A percentile compares a stretch with the other conserved stretches of the same genome.
Conservation (phyloP, 2,797 vertebrate species). For the Hippocampus kuda region DNA sequence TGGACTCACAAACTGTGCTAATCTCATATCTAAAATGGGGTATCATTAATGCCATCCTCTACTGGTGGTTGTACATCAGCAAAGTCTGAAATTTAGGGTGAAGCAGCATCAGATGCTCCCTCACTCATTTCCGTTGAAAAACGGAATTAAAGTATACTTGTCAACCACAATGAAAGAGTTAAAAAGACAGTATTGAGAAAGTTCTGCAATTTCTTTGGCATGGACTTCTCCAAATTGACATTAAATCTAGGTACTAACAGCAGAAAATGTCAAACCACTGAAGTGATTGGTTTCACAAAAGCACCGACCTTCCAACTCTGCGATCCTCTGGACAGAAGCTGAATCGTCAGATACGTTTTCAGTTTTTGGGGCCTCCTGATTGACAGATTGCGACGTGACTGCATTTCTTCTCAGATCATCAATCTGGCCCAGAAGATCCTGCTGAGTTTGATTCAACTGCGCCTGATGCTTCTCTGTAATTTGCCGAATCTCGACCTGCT, state of each 20-base stretch:
- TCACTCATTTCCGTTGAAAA: too few relatives aligned
- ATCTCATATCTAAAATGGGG: too few relatives aligned
- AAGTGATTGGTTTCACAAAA: background rate
- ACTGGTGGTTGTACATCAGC: too few relatives aligned
- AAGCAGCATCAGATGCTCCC: too few relatives aligned
- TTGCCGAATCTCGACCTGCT: slow-evolving; percentile 68
- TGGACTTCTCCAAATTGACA: background rate
- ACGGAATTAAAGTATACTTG: too few relatives aligned
- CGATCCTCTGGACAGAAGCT: slow-evolving; percentile 54
- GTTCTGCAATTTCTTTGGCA: background rate
- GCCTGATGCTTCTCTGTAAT: slow-evolving; percentile 64
- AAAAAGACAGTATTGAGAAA: background rate
- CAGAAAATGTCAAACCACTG: background rate
- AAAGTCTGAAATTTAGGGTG: too few relatives aligned
- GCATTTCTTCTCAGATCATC: slow-evolving; percentile 53
- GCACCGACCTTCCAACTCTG: slow-evolving; percentile 73
- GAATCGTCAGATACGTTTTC: slow-evolving; percentile 21
- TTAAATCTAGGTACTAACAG: background rate
- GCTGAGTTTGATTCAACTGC: slow-evolving; percentile 66
- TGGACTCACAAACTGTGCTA: too few relatives aligned
- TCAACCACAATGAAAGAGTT: too few relatives aligned
- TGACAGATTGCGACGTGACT: slow-evolving; percentile 9
- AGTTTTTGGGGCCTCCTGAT: slow-evolving; percentile 12
- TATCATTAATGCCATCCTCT: too few relatives aligned
- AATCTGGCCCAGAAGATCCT: slow-evolving; percentile 65